Conservation (phyloP, 1,140 invertebrate genomes). For the Cydia pomonella region DNA sequence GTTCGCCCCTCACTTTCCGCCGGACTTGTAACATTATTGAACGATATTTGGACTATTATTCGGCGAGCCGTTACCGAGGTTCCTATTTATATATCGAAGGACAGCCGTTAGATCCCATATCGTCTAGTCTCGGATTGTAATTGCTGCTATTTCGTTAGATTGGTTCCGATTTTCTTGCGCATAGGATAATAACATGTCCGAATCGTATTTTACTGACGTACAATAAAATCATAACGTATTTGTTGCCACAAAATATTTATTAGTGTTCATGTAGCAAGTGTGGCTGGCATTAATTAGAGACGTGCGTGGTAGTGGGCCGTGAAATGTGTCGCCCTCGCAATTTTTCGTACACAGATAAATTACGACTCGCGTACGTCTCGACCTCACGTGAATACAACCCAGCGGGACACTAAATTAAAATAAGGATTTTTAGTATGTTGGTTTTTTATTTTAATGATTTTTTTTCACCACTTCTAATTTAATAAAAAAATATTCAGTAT, state of each 20-base stretch:
- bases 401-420: not conserved
- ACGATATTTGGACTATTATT: constrained; percentile 72
- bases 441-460: not conserved
- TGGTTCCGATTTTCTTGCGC: constrained; percentile 60
- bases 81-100: constrained; percentile 68
- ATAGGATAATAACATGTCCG: constrained; percentile 52
- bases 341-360: constrained; percentile 54
- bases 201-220: constrained; percentile 30
- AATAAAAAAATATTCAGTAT: too few relatives aligned
- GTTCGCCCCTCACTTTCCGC: constrained; percentile 59
- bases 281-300: constrained; percentile 51
- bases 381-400: not conserved
- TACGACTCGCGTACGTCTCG: constrained; percentile 27
- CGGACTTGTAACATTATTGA: constrained; percentile 62
- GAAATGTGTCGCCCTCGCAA: constrained; percentile 43
- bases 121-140: constrained; percentile 70
- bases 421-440: not conserved
- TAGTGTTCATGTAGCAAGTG: constrained; percentile 4
- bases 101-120: constrained; percentile 59
- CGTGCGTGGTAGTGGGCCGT: constrained; percentile 44
- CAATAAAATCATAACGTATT: constrained; percentile 14
- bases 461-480: too few relatives aligned
- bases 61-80: constrained; percentile 46
- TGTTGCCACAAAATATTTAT: constrained; percentile 34
- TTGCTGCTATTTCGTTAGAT: constrained; percentile 72